Percentiles rank a stretch among this genome's conserved stretches.
phyloP scores from a whole-genome alignment of 2,113 vertebrate species.

The Gymnocephalus cernua region DNA sequence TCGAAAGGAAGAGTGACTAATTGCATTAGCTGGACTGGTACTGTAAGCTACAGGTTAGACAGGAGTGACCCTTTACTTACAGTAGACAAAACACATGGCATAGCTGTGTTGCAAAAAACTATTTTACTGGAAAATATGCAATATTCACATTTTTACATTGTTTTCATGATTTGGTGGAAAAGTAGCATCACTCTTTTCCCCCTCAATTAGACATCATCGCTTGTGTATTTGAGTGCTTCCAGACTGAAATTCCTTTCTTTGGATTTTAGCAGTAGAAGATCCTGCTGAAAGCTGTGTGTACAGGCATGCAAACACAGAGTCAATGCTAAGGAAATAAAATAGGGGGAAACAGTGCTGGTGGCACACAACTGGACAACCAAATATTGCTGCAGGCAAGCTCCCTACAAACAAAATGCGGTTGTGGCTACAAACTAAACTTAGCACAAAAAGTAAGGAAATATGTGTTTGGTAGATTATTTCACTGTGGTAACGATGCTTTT shows the following conservation, averaged over 20 bases:
- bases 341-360: neutral
- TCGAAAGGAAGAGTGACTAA: neutral
- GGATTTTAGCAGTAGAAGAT: conserved; percentile 14
- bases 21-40: neutral
- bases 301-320: conserved; percentile 22
- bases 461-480: no score
- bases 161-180: conserved; percentile 17
- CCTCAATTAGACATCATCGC: neutral
- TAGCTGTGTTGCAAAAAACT: neutral
- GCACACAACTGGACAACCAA: conserved; percentile 8
- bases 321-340: neutral
- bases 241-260: conserved; percentile 38
- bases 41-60: neutral
- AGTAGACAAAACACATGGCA: neutral
- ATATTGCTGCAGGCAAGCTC: conserved; percentile 19
- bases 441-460: no score
- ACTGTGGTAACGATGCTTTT: no score
- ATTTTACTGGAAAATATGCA: conserved; percentile 4
- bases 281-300: conserved; percentile 33
- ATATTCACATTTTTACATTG: neutral
- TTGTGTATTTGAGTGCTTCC: conserved; percentile 11
- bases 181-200: neutral
- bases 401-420: no score
- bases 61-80: neutral
- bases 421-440: no score